Base-by-base conservation (phyloP, 2,113 vertebrate genomes). In the Aptenodytes forsteri region DNA sequence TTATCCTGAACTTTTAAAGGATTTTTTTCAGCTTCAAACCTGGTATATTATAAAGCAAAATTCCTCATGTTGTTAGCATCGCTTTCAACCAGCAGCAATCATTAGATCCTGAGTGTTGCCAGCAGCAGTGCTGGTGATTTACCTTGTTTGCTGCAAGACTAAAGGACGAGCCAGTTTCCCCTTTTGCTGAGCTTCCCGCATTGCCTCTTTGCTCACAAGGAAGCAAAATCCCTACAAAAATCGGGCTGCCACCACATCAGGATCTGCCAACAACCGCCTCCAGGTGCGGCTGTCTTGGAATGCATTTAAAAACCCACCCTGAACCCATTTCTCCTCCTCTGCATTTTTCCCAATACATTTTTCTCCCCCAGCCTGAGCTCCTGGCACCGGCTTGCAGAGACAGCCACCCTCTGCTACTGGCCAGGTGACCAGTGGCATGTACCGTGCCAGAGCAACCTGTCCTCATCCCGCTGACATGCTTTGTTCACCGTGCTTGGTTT, bases 401-500 rank as follows among this genome's bases (percentile, higher is more conserved):
- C 5, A 11, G 10, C 2, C 34, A 17, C 38, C 38, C 32, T 19
- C 27, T 38, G 38, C 78, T 29, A 3, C 40, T 25, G 66, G 21
- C 73, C 4, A 1, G 34, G 50, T 25, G 58, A 25, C 44, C 3
- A 7, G 34, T 44, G 29, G 16, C n/a, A 16, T 0, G 10, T 30
- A 58, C 61, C 0, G 0, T 12, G 22, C 16, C 13, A 2, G 59
- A 38, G 13, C 47, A 27, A 15, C 20, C 82, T 22, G 21, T 62
- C 56, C 38, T 29, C 29, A 2, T 29, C 38, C 25, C 11, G 1
- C 27, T 4, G 14, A 18, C 14, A 1, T 8, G 56, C 49, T 49
- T 49, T 19, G 32, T 20, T n/a, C 1, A 3, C 67, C 0, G 4
- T 18, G 30, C 36, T 58, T 0, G 0, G 23, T 30, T 88, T 52